Conservation (phyloP, 2,888 invertebrate species). For the Meiosimyza decipiens region DNA sequence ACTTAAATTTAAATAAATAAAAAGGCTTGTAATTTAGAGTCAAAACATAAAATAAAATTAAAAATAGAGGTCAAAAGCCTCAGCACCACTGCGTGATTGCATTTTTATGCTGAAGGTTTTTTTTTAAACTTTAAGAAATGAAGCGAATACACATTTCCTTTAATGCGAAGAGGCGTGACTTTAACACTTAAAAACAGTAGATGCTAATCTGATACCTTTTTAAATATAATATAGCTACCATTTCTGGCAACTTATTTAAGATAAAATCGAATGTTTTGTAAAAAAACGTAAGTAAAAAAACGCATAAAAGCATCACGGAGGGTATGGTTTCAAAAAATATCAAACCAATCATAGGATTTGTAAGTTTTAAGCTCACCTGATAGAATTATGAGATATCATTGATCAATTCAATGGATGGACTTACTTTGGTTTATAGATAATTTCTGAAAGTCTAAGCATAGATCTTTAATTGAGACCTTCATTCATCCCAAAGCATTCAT, state of each 20-base stretch:
- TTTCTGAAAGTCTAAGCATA: too few relatives aligned
- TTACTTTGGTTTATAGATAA: too few relatives aligned
- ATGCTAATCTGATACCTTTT: not conserved
- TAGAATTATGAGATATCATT: too few relatives aligned
- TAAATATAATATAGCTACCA: not conserved
- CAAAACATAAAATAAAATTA: not conserved
- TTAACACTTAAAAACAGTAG: not conserved
- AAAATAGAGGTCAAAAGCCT: conserved; percentile 6
- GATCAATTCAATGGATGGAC: too few relatives aligned
- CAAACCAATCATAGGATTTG: too few relatives aligned
- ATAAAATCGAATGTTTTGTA: not conserved
- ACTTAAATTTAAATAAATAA: not conserved
- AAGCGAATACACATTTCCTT: not conserved
- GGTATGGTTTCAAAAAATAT: too few relatives aligned
- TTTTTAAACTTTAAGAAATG: not conserved
- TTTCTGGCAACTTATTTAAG: not conserved
- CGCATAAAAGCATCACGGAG: too few relatives aligned
- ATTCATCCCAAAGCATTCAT: too few relatives aligned
- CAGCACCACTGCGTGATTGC: conserved; percentile 1
- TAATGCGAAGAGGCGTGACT: not conserved
- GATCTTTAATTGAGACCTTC: too few relatives aligned
- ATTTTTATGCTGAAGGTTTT: not conserved
- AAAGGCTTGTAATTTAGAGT: not conserved
- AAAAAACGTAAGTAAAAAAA: too few relatives aligned
- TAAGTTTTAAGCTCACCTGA: too few relatives aligned